Conservation (phyloP, 2,113 vertebrate genomes). For the Spermophilus dauricus region DNA sequence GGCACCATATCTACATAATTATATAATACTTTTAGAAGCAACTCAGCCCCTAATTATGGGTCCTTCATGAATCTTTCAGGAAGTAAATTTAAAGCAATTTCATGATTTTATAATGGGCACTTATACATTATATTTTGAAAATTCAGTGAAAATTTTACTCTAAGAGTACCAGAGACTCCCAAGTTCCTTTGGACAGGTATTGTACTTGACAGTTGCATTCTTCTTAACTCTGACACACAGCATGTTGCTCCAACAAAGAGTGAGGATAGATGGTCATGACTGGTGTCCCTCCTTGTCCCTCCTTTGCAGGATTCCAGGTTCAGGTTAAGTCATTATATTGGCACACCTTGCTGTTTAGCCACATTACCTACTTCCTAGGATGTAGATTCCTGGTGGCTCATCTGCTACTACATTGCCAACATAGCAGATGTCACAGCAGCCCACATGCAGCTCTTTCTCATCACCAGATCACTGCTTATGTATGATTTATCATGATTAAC, state of each 20-base stretch:
- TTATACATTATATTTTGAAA: not conserved
- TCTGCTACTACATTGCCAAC: not conserved
- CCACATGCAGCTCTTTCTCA: not conserved
- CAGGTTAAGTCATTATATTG: not conserved
- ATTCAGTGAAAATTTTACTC: not conserved
- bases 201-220: not conserved
- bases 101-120: not conserved
- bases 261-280: not conserved
- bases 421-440: not conserved
- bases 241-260: not conserved
- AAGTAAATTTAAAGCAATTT: not conserved
- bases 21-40: slow-evolving; percentile 33
- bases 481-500: not conserved
- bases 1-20: not conserved
- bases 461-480: not conserved
- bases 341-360: not conserved
- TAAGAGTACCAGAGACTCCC: not conserved
- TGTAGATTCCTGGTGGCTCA: not conserved
- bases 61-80: not conserved
- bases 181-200: not conserved
- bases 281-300: not conserved
- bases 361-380: not conserved
- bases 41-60: not conserved
- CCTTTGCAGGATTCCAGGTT: not conserved
- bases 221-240: not conserved